Evolutionary conservation across 1,140 invertebrate species (phyloP), one percentile per base, ranked within the genome.

Genomic region (Neodiprion virginianus): DNA sequence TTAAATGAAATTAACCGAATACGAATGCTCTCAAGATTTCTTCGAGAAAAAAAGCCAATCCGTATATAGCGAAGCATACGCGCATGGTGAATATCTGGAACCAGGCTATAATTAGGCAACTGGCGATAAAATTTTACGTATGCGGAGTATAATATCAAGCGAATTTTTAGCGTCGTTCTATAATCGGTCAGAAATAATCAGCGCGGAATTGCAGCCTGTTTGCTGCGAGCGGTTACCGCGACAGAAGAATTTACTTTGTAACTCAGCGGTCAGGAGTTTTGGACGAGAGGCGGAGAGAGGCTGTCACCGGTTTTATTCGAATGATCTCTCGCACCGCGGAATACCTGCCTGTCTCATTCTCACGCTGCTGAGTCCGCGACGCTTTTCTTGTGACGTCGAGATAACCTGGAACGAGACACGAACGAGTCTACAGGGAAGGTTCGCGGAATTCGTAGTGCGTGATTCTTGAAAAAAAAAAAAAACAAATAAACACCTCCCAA

Each of bases 131-230:
- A 40, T 40, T 40, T 40, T 40, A 40, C 28, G 28, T 40, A 40
- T 40, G 28, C 5, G 28, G 5, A 40, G 28, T 40, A 40, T 40
- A 40, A 61, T 61, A 61, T 17, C 11, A 8, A 61, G n/a, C n/a
- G 53, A 17, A 61, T 61, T 61, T 61, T 61, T 61, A 12, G n/a
- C 11, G n/a, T 61, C 11, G 53, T 61, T 61, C 11, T 12, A 61
- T 14, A 61, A 61, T 61, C n/a, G 53, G 8, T 61, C 53, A 61
- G 53, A 17, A 61, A 61, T 61, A 40, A 61, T 61, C n/a, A 61
- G 53, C n/a, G n/a, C n/a, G 53, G n/a, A 61, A 61, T 61, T 61
- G n/a, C 53, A 61, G 53, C n/a, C n/a, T 61, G 53, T 61, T 61
- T 61, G 28, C 28, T 40, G n/a, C 53, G 53, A 17, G 53, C 53